These are phyloP conservation scores for Tympanuchus pallidicinctus DNA, from an alignment of 2,113 vertebrate genomes.

Conservation along the genomic window DNA sequence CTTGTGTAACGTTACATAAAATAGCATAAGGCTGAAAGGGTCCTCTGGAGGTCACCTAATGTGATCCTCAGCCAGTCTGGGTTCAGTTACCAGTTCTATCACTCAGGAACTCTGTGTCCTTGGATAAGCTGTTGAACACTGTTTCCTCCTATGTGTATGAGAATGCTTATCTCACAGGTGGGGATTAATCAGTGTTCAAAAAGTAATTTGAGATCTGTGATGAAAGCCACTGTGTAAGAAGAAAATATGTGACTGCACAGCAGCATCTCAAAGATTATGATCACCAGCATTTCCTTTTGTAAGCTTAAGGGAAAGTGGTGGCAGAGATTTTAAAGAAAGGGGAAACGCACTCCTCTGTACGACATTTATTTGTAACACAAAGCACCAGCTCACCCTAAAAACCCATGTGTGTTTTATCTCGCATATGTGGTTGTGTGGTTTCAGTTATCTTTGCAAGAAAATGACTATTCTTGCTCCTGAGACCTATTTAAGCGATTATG, in stretches of 20 bases:
- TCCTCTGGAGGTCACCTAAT: neutral
- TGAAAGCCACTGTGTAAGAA: slow-evolving; percentile 10
- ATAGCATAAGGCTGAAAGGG: accelerated
- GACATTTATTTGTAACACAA: slow-evolving; percentile 14
- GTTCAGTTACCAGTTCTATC: neutral
- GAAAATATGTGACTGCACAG: neutral
- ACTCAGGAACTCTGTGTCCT: neutral
- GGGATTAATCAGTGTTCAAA: slow-evolving; percentile 50
- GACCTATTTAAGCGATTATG: slow-evolving; percentile 58
- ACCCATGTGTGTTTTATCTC: neutral
- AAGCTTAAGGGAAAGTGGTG: neutral
- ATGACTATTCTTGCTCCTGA: slow-evolving; percentile 28
- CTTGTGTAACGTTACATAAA: neutral
- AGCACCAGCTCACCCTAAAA: neutral
- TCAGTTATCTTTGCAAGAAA: slow-evolving; percentile 18
- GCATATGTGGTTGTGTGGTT: neutral
- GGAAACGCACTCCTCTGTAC: neutral
- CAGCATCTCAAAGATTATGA: neutral
- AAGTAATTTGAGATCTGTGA: slow-evolving; percentile 59
- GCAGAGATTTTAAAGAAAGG: neutral
- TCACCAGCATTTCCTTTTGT: neutral
- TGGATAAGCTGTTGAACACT: slow-evolving; percentile 10
- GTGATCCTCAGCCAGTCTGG: neutral
- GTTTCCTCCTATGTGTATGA: slow-evolving; percentile 7
- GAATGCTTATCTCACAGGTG: slow-evolving; percentile 43